Conservation (phyloP, 2,888 invertebrate genomes). For the Nymphalis polychloros region DNA sequence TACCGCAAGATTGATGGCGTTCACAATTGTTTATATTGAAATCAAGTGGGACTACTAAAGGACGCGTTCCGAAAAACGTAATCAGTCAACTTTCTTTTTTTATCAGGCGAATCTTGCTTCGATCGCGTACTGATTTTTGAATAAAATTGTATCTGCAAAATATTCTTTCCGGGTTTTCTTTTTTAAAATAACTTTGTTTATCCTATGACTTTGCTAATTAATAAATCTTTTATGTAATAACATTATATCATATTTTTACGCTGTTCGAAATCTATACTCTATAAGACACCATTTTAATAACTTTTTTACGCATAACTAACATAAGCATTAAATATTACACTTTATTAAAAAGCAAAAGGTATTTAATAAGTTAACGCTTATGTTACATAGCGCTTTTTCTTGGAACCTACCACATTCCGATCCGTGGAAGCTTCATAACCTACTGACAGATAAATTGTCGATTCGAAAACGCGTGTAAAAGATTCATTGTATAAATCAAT, state of each 20-base stretch:
- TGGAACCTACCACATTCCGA: not conserved
- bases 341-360: not conserved
- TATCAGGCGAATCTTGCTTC: conserved; percentile 19
- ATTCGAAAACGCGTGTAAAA: not conserved
- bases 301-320: too few species aligned
- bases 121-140: conserved; percentile 12
- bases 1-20: conserved; percentile 23
- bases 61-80: conserved; percentile 24
- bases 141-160: not conserved
- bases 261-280: too few species aligned
- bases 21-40: conserved; percentile 30
- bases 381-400: not conserved
- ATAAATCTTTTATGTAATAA: too few species aligned
- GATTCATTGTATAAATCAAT: not conserved
- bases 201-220: too few species aligned
- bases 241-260: too few species aligned
- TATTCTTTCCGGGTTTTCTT: not conserved
- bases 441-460: conserved; percentile 1
- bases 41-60: conserved; percentile 12
- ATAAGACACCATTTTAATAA: too few species aligned
- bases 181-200: too few species aligned
- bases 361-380: not conserved
- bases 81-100: conserved; percentile 21
- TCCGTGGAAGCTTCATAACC: not conserved
- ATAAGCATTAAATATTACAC: not conserved